Base-by-base conservation (phyloP, 1,140 invertebrate genomes). In the Globodera rostochiensis region DNA sequence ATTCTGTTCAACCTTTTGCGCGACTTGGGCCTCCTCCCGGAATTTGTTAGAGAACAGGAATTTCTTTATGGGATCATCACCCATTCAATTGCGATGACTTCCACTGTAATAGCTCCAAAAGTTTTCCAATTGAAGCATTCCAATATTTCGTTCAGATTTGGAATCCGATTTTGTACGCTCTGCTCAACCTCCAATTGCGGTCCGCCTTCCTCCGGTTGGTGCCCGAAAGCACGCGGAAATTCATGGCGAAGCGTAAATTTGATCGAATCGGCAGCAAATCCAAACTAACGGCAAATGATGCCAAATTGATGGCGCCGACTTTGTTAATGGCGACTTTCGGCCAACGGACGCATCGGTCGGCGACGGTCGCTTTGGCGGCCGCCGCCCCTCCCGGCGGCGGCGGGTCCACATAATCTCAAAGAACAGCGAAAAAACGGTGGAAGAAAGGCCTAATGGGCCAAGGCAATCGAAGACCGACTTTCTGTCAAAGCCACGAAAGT, bases 121-220 rank as follows among this genome's bases (percentile, higher is more conserved):
- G 57, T 21, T 4, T 69, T 46, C 0, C 45, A 7, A 45, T 77
- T 66, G 21, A 6, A 46, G 21, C 15, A 6, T 19, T 78, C 45
- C 2, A 66, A 21, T 57, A 21, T 15, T 53, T 73, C 36, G 73
- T 79, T 69, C 47, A 86, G 85, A 85, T 86, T 53, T 87, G 86
- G 86, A 92, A 92, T 83, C 92, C 92, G 0, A 91, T 92, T 80
- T 87, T 92, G 11, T 92, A 92, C 81, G 92, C 91, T 80, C 91
- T 91, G 90, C 85, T 92, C 19, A 91, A 92, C 83, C 79, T 87
- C 1, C 87, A 88, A 84, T 80, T 88, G 4, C 84, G 87, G 19
- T 81, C 80, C 15, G 87, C 87, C 3, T 89, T 88, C 73, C 73
- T 88, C 15, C 75, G 88, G 21, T 80, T 88, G 47, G 87, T 88